Evolutionary conservation across 2,113 vertebrate species (phyloP), one percentile per base, ranked within the genome.

Genomic region (Tenrec ecaudatus): DNA sequence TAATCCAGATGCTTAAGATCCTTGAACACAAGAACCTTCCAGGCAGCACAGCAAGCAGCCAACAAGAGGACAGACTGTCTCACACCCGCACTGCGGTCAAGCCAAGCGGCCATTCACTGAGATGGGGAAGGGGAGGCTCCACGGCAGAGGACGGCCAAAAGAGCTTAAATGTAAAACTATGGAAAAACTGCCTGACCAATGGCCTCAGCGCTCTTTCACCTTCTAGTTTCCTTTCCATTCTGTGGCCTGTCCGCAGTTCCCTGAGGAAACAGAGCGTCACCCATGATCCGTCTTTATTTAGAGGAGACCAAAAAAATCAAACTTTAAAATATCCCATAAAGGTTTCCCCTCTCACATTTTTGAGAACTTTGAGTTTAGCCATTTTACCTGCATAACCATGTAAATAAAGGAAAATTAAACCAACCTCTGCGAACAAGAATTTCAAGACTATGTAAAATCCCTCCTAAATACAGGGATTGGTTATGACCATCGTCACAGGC

Each of bases 1-100:
- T 93, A 86, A 95, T 96, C 92, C 88, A 60, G 38, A 62, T 16
- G 77, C 31, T 95, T 91, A 91, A 89, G 25, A 85, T 71, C 87
- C 79, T 71, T n/a, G 94, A 92, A 81, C 92, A 93, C 73, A 90
- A 85, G 40, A 86, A 17, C 57, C 76, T 69, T 89, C 38, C 40
- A 53, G 88, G 88, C 81, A 86, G 57, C 53, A 82, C 69, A 91
- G 22, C 7, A 68, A 73, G 31, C 8, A 83, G 66, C 38, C 68
- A 60, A 81, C 58, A 64, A 89, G 71, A 81, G 86, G 87, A 89
- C 6, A 80, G 66, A 75, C 0, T 68, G 71, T 9, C 16, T 40
- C 25, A 27, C 36, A 8, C 47, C 0, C 1, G 27, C 20, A 47
- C 57, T 71, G 81, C 36, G 31, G 29, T 69, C 22, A 12, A 12